phyloP scores from a whole-genome alignment of 2,113 vertebrate genomes.

The Uria lomvia region DNA sequence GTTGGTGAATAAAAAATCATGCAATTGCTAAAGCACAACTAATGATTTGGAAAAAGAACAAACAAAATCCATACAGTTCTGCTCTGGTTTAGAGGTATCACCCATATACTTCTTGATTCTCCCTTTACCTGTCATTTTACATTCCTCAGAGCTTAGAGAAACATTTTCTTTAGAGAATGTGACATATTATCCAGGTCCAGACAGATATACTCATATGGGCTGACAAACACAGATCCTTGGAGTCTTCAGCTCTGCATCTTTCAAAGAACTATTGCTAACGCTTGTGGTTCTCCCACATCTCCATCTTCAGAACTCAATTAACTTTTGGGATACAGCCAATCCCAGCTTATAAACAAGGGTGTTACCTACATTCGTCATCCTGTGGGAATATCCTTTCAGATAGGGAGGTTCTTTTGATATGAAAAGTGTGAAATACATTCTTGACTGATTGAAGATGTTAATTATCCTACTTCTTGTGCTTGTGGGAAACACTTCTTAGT shows the following conservation, averaged over 20 bases:
- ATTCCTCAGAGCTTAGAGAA: neutral
- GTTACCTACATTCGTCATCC: neutral
- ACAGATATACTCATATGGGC: neutral
- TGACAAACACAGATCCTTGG: neutral
- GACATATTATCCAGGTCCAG: neutral
- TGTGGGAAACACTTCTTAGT: neutral
- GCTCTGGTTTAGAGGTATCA: neutral
- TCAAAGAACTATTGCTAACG: neutral
- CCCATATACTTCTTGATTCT: neutral
- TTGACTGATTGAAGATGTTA: neutral
- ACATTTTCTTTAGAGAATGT: neutral
- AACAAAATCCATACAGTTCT: neutral
- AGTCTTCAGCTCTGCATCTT: neutral
- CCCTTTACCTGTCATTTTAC: neutral
- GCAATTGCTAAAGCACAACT: neutral
- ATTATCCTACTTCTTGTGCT: neutral
- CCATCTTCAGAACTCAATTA: neutral
- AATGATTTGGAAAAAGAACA: neutral
- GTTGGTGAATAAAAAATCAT: neutral
- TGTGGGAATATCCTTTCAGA: neutral
- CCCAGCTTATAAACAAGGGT: rapidly evolving
- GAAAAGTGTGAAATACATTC: neutral
- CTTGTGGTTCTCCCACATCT: neutral
- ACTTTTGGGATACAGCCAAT: neutral
- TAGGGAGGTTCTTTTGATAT: neutral